phyloP scores from a whole-genome alignment of 2,888 invertebrate genomes.

The Drosophila mulleri region DNA sequence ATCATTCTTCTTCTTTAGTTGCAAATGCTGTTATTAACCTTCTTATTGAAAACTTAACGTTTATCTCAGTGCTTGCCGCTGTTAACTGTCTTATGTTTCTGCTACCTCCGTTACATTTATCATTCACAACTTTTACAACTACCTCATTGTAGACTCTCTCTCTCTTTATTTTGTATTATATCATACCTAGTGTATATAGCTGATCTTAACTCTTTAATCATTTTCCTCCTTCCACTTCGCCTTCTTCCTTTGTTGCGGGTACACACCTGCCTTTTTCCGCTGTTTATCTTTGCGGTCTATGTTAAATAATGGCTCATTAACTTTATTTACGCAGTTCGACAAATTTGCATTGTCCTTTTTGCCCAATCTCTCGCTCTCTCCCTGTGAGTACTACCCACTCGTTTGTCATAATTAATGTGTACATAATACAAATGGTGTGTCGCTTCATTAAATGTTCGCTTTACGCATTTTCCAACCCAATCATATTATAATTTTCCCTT shows the following conservation, averaged over 20 bases:
- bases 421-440: conserved; percentile 50
- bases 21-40: background rate
- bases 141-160: background rate
- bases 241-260: background rate
- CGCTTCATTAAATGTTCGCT: conserved; percentile 56
- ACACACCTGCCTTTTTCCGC: conserved; percentile 31
- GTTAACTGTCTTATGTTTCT: background rate
- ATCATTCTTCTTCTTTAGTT: too few species aligned
- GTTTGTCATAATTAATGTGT: conserved; percentile 59
- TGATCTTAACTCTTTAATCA: background rate
- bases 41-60: background rate
- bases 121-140: background rate
- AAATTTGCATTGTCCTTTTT: conserved; percentile 31
- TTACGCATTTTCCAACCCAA: conserved; percentile 31
- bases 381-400: background rate
- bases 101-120: background rate
- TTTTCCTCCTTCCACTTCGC: background rate
- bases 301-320: conserved; percentile 62
- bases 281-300: conserved; percentile 30
- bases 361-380: background rate
- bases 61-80: background rate
- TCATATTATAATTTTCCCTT: conserved; percentile 9
- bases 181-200: background rate
- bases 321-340: conserved; percentile 53
- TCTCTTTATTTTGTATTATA: background rate